Evolutionary conservation across 2,888 invertebrate species (phyloP).

Genomic region (Chymomyza amoena): DNA sequence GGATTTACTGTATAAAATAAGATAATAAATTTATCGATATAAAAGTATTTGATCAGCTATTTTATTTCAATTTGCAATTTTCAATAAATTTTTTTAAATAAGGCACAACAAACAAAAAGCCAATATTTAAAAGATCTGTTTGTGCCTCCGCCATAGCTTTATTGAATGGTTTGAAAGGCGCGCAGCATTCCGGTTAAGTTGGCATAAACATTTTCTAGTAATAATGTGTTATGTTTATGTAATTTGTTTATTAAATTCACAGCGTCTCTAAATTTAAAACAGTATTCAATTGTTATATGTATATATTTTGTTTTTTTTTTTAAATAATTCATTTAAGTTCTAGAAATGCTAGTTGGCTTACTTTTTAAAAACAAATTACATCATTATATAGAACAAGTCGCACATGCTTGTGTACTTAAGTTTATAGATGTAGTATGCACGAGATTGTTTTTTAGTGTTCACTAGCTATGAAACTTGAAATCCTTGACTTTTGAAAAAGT

Average conservation of each 20-base stretch:
- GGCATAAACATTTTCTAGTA: constrained; percentile 31
- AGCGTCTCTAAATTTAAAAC: constrained; percentile 65
- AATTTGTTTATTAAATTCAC: constrained; percentile 63
- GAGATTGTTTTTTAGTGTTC: not conserved
- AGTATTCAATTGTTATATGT: constrained; percentile 42
- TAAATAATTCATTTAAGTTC: constrained; percentile 44
- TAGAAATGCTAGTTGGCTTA: constrained; percentile 46
- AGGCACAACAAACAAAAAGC: not conserved
- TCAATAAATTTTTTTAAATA: not conserved
- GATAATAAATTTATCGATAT: constrained; percentile 47
- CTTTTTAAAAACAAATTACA: constrained; percentile 19
- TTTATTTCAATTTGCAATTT: not conserved
- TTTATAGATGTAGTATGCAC: not conserved
- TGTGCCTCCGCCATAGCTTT: not conserved
- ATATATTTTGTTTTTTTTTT: constrained; percentile 44
- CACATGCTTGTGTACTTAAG: not conserved
- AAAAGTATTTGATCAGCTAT: not conserved
- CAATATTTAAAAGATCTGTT: not conserved
- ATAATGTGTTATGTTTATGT: constrained; percentile 27
- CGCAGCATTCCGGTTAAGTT: constrained; percentile 27
- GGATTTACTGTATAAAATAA: constrained; percentile 69
- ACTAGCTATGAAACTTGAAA: not conserved
- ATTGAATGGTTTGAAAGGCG: constrained; percentile 22
- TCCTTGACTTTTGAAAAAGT: not conserved
- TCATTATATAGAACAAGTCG: constrained; percentile 9